Conservation (phyloP, 2,797 vertebrate species). For the Sorex maritimensis region DNA sequence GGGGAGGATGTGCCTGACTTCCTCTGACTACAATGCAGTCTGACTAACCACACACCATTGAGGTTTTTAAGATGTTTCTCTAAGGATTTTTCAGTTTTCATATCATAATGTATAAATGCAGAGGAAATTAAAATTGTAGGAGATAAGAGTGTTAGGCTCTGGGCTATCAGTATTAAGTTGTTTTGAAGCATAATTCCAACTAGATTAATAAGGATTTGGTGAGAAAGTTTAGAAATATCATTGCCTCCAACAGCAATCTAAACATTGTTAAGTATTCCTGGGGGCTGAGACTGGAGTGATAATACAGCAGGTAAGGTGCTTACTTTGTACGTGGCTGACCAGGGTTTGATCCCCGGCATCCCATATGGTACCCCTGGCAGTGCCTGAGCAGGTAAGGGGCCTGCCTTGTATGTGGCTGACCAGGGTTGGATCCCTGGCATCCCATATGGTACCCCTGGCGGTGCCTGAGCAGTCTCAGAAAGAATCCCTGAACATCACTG, state of each 20-base stretch:
- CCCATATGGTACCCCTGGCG: too few relatives aligned
- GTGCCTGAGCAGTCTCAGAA: too few relatives aligned
- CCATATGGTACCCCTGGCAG: too few relatives aligned
- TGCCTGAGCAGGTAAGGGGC: too few relatives aligned
- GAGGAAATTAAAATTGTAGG: constrained; percentile 49
- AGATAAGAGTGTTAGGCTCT: neutral
- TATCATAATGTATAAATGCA: neutral
- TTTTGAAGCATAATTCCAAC: constrained; percentile 55
- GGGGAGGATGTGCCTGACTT: constrained; percentile 10
- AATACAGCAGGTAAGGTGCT: too few relatives aligned
- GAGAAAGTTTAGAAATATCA: constrained; percentile 59
- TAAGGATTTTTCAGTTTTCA: constrained; percentile 54
- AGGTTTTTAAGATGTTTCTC: constrained; percentile 53
- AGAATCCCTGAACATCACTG: too few relatives aligned
- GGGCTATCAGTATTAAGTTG: neutral
- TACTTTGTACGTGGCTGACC: too few relatives aligned
- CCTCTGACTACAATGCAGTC: constrained; percentile 37
- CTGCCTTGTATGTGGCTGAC: too few relatives aligned
- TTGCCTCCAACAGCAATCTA: neutral
- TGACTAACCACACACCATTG: neutral
- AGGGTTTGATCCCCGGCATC: too few relatives aligned
- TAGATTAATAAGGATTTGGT: constrained; percentile 37
- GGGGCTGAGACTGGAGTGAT: too few relatives aligned
- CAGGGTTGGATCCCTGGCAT: too few relatives aligned
- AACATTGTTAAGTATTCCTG: constrained; percentile 55